Base-by-base conservation (phyloP, 2,113 vertebrate genomes). In the Origma solitaria region DNA sequence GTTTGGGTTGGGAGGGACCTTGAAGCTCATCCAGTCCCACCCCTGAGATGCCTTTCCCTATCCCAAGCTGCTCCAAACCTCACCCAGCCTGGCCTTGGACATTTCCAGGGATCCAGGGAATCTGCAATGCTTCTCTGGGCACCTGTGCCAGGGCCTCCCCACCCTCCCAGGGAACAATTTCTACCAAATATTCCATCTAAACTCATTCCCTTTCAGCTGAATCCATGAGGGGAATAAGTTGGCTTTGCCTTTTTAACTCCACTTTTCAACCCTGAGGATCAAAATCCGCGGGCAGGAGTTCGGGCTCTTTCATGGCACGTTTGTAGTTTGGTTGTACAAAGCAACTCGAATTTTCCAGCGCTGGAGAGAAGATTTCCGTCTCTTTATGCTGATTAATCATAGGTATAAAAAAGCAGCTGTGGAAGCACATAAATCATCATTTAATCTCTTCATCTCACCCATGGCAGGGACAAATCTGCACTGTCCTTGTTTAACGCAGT, bases 141-240 rank as follows among this genome's bases (percentile, higher is more conserved):
- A 0, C 4, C 56, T 9, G 1, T 42, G 2, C 35, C 50, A 77
- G 27, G 4, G 2, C 40, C 30, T 22, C 1, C 1, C 14, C 11
- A 44, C 8, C 7, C n/a, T 47, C 40, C 2, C 30, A 35, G 17
- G 25, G 24, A 54, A 5, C 1, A 11, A 13, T 49, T 47, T 7
- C 7, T 35, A 4, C 33, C 54, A 3, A 42, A 38, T 8, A 53
- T 68, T 44, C 53, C 45, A 45, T 38, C 45, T n/a, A 24, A 65
- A 30, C 20, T 28, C 60, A 17, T 1, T 38, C 24, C 53, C n/a
- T 54, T 45, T 30, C 30, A 4, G 38, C 4, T n/a, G 47, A 60
- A 60, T 24, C 45, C 69, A 20, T 1, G 11, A 28, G 4, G 27
- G 25, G 33, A 15, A 33, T 33, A 91, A 44, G 28, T 10, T 45